phyloP scores from a whole-genome alignment of 2,888 invertebrate species.

The Phengaris arion region DNA sequence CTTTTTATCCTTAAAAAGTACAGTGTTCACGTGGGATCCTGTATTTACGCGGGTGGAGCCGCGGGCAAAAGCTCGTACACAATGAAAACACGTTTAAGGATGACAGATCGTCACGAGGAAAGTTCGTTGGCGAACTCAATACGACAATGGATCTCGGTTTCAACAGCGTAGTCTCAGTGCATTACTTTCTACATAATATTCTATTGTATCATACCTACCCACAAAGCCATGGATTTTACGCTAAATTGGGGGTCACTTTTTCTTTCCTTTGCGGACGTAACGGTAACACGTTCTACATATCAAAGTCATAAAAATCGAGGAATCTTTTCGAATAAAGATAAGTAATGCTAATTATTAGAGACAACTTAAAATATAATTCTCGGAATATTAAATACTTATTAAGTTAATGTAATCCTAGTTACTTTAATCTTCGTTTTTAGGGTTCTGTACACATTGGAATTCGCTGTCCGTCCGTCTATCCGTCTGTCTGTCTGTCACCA shows the following conservation, averaged over 20 bases:
- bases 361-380: neutral
- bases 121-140: neutral
- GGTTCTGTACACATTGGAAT: no score
- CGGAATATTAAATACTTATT: no score
- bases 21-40: no score
- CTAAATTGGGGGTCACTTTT: slow-evolving; percentile 14
- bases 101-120: neutral
- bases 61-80: neutral
- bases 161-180: neutral
- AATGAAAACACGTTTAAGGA: neutral
- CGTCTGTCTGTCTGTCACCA: no score
- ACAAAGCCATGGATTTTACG: slow-evolving; percentile 20
- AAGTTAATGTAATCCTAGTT: no score
- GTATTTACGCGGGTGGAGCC: no score
- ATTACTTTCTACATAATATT: slow-evolving; percentile 24
- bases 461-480: no score
- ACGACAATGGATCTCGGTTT: neutral
- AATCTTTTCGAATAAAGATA: neutral
- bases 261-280: slow-evolving; percentile 1
- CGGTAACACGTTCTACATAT: neutral
- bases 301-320: neutral
- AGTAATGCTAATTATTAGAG: neutral
- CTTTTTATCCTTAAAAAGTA: no score
- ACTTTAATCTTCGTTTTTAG: no score
- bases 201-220: slow-evolving; percentile 22